Evolutionary conservation across 2,888 invertebrate genomes (phyloP).

Genomic region (Margaritifera margaritifera): DNA sequence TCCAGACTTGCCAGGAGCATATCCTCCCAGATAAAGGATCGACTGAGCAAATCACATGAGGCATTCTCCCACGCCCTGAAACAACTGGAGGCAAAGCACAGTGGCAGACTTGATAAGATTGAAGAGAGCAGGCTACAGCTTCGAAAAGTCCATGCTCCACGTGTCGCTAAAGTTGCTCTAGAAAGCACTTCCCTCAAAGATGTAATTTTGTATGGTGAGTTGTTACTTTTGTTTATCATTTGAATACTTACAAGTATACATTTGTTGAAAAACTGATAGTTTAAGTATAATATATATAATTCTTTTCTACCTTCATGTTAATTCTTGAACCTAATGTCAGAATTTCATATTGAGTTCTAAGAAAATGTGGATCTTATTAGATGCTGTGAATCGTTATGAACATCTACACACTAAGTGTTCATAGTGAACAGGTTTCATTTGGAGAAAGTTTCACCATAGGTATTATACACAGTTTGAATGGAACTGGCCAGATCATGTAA

Average conservation of each 20-base stretch:
- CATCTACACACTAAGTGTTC: no score
- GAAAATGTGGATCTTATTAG: no score
- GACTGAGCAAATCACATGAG: constrained; percentile 84
- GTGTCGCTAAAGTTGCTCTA: constrained; percentile 85
- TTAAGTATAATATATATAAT: no score
- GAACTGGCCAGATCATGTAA: background rate
- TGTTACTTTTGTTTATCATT: background rate
- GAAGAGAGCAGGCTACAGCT: constrained; percentile 81
- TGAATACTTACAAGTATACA: background rate
- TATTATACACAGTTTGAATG: background rate
- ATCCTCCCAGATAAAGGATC: constrained; percentile 84
- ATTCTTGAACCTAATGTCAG: no score
- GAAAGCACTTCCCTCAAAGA: constrained; percentile 90
- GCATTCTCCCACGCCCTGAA: constrained; percentile 83
- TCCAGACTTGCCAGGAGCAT: constrained; percentile 81
- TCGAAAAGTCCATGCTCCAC: constrained; percentile 83
- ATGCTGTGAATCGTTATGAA: no score
- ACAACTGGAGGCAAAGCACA: constrained; percentile 81
- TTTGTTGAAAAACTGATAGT: no score
- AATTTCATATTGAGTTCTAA: no score
- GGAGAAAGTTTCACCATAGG: no score
- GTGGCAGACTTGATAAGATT: constrained; percentile 83
- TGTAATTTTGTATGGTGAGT: constrained; percentile 80
- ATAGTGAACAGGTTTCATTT: no score
- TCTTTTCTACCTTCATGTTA: no score